Base-by-base conservation (phyloP, 2,797 vertebrate species). In the Malacoctenus gilli region DNA sequence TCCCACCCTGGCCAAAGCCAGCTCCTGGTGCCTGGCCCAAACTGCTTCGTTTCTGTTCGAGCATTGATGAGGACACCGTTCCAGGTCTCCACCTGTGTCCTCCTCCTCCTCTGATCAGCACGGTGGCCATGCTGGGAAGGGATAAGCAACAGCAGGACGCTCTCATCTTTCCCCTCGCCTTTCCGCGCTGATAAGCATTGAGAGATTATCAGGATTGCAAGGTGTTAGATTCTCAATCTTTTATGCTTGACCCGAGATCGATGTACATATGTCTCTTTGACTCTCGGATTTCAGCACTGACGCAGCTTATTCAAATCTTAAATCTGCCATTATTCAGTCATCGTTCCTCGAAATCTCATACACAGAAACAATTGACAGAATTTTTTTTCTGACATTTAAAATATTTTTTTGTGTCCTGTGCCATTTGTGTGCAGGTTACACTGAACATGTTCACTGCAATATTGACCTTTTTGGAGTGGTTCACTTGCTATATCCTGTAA, bases 21-120 rank as follows among this genome's bases (percentile, higher is more conserved):
- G 51, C 58, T 81, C 79, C 80, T 36, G 65, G 70, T 59, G 74
- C 41, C 40, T 28, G 59, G 58, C 79, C 85, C 91, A 88, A 83
- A 68, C 77, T 86, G 85, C 72, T 82, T 84, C 54, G 69, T 83
- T 80, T 86, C 79, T 82, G 80, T 82, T 79, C 42, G 79, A 87
- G 82, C 80, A 78, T 71, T 65, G 71, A 82, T 75, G 83, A 86
- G 86, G 88, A 91, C 80, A 85, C 61, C 37, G 80, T 84, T 91
- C 87, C 87, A 89, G 87, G 82, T 84, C 88, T 83, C 89, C 89
- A 91, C 90, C 90, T 91, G 90, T 68, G 85, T 86, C 79, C 79
- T 85, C 71, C 82, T 85, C 71, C 82, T 85, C 78, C 69, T 89
- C 77, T 83, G 77, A 88, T 85, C 83, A 80, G 82, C 65, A 66